Evolutionary conservation across 2,113 vertebrate species (phyloP), one percentile per base, ranked within the genome.

Genomic region (Nycticebus coucang): DNA sequence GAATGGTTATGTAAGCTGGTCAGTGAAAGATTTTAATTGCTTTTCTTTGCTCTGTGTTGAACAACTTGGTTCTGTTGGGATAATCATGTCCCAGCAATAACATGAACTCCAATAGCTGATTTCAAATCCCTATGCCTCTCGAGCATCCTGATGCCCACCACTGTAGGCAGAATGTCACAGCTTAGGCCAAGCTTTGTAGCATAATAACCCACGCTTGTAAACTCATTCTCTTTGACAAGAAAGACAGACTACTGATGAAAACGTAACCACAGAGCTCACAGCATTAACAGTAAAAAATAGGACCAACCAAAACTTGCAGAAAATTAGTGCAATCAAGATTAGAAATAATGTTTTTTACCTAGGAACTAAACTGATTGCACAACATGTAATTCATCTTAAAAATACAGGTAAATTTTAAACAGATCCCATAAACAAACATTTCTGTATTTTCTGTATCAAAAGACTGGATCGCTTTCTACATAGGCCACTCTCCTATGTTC

Each of bases 331-430:
- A 92, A n/a, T 82, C 57, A 87, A 62, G 69, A 68, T 55, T 78
- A 74, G n/a, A 83, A 87, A 77, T 22, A 82, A 72, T 75, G 37
- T 0, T 74, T 9, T 75, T 82, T 92, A 83, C 33, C 28, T 74
- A 8, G 75, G 71, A 94, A 41, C 64, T 84, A 79, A 57, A 84
- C 11, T 75, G 69, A 93, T 83, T 91, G n/a, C 26, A 85, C 7
- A 95, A n/a, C 17, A 33, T 86, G 35, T 60, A 10, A 2, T 80
- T 91, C 71, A 14, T 66, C 28, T 85, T 60, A 75, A 91, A 91
- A 86, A 86, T 77, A 80, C 21, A 50, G 72, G 41, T 91, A 33
- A 69, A 80, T 72, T 91, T 95, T 78, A 66, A 92, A 24, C 53
- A n/a, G 50, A 62, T 37, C 30, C 95, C 62, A 89, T 77, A 89